phyloP scores from a whole-genome alignment of 2,888 invertebrate species.

The Anarsia innoxiella region DNA sequence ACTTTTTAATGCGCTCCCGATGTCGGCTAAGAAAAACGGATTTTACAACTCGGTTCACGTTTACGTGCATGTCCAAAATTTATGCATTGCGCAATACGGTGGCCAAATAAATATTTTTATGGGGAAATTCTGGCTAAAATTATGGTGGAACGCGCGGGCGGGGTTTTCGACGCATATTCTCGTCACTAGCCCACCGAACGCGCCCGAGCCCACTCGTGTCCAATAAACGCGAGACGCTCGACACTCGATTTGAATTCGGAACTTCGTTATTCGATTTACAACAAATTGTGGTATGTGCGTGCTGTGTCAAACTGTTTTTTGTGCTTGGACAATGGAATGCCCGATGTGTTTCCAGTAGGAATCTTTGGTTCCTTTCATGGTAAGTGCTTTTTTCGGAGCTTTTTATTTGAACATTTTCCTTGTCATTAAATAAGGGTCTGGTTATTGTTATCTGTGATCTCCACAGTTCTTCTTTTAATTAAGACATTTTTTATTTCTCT shows the following conservation, averaged over 20 bases:
- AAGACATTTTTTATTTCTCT: neutral
- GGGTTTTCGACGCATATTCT: slow-evolving; percentile 18
- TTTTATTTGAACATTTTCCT: slow-evolving; percentile 6
- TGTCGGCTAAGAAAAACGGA: slow-evolving; percentile 2
- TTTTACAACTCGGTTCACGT: slow-evolving; percentile 11
- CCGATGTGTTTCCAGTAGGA: slow-evolving; percentile 24
- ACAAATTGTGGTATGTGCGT: slow-evolving; percentile 6
- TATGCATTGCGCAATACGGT: slow-evolving; percentile 62
- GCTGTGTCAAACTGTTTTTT: slow-evolving; percentile 8
- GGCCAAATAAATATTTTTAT: slow-evolving; percentile 57
- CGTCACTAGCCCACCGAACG: slow-evolving; percentile 16
- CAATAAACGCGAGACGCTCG: no score
- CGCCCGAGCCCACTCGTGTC: slow-evolving; percentile 3
- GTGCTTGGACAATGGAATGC: slow-evolving; percentile 19
- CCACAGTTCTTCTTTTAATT: slow-evolving; percentile 5
- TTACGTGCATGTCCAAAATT: slow-evolving; percentile 32
- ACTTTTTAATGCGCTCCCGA: slow-evolving; percentile 3
- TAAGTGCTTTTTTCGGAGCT: slow-evolving; percentile 20
- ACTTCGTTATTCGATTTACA: slow-evolving; percentile 12
- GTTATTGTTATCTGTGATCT: slow-evolving; percentile 9
- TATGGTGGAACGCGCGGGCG: slow-evolving; percentile 29
- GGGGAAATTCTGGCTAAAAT: slow-evolving; percentile 33
- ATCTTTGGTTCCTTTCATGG: slow-evolving; percentile 32
- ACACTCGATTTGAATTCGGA: slow-evolving; percentile 16
- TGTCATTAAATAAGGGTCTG: slow-evolving; percentile 6